Evolutionary conservation across 2,113 vertebrate species (phyloP).

Genomic region (Plotosus lineatus): DNA sequence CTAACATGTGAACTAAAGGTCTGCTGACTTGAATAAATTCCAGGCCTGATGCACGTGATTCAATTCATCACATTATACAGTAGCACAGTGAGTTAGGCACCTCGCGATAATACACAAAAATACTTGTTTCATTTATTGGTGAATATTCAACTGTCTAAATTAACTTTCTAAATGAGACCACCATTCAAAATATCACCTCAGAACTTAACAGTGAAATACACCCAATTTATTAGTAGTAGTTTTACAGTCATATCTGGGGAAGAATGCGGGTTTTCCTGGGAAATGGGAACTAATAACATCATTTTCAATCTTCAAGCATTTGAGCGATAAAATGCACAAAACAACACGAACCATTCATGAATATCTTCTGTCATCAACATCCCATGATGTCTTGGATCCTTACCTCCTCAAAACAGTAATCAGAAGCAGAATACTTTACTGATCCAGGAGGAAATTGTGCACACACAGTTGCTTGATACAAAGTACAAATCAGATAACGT

Average conservation of each 20-base stretch:
- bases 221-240: too few relatives aligned
- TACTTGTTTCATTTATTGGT: neutral
- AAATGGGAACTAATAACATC: neutral
- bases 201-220: neutral
- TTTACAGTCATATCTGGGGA: neutral
- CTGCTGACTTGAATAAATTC: neutral
- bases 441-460: too few relatives aligned
- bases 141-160: neutral
- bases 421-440: too few relatives aligned
- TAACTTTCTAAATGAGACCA: neutral
- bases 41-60: neutral
- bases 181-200: neutral
- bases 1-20: constrained; percentile 4
- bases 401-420: too few relatives aligned
- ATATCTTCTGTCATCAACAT: too few relatives aligned
- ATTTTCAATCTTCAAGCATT: neutral
- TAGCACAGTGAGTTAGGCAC: neutral
- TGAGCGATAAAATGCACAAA: neutral
- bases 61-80: neutral
- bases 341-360: neutral
- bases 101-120: neutral
- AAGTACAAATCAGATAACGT: too few relatives aligned
- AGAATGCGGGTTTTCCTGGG: too few relatives aligned
- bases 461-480: too few relatives aligned
- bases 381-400: too few relatives aligned